Evolutionary conservation across 2,888 invertebrate species (phyloP).

Genomic region (Mesoligia furuncula): DNA sequence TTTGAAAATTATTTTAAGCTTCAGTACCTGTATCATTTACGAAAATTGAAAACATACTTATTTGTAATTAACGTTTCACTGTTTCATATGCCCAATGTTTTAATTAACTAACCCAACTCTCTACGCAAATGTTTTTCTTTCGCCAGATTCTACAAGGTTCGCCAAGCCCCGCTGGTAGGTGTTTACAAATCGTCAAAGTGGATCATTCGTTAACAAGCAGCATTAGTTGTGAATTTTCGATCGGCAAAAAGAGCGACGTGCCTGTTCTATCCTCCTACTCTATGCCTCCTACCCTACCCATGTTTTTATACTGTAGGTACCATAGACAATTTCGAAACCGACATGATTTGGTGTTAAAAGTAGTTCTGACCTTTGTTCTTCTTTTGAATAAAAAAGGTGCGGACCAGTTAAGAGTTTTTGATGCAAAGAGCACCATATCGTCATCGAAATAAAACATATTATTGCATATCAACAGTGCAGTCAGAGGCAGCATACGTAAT

Average conservation of each 20-base stretch:
- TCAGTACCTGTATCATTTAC: not conserved
- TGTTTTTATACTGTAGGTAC: slow-evolving; percentile 6
- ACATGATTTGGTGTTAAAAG: slow-evolving; percentile 6
- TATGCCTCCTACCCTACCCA: not conserved
- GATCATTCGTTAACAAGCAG: slow-evolving; percentile 7
- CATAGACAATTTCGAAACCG: slow-evolving; percentile 16
- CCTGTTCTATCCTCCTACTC: not conserved
- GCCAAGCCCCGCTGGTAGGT: not conserved
- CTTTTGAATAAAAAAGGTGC: slow-evolving; percentile 12
- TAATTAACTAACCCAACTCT: not conserved
- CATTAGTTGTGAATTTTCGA: slow-evolving; percentile 16
- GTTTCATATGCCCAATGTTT: not conserved
- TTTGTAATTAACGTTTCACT: not conserved
- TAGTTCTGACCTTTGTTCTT: slow-evolving; percentile 18
- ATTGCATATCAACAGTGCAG: slow-evolving; percentile 28
- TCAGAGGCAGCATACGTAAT: slow-evolving; percentile 35
- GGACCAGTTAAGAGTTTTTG: not conserved
- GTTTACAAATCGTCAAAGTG: slow-evolving; percentile 5
- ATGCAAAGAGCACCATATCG: slow-evolving; percentile 3
- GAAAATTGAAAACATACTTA: not conserved
- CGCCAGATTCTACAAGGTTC: not conserved
- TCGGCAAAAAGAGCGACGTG: slow-evolving; percentile 23
- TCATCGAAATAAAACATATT: slow-evolving; percentile 32
- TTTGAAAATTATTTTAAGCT: not conserved
- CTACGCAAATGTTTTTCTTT: not conserved